A percentile compares a stretch with the other conserved stretches of the same genome.
Evolutionary conservation across 1,140 invertebrate species (phyloP).

Genomic region (Arion vulgaris): DNA sequence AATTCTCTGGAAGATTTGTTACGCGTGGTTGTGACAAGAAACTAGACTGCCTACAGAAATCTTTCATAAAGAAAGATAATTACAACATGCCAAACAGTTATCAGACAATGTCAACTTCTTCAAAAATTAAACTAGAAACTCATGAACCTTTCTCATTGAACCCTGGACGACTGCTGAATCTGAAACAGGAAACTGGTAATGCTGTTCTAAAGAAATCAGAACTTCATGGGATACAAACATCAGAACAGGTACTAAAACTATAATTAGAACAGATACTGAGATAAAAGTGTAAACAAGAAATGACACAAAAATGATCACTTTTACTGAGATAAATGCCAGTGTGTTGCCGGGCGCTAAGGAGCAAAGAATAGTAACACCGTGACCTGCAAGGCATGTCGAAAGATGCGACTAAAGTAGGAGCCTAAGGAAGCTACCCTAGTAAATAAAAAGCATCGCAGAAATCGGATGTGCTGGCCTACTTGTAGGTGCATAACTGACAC

Average conservation of each 20-base stretch:
- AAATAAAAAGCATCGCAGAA: too few relatives aligned
- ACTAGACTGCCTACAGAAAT: not conserved
- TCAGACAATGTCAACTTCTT: not conserved
- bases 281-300: too few relatives aligned
- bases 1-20: slow-evolving; percentile 23
- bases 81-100: not conserved
- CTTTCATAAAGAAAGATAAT: not conserved
- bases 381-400: too few relatives aligned
- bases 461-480: too few relatives aligned
- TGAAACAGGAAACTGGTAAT: not conserved
- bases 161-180: not conserved
- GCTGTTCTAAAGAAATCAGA: not conserved
- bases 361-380: too few relatives aligned
- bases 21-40: not conserved
- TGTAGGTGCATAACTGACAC: too few relatives aligned
- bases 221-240: not conserved
- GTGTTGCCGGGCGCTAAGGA: too few relatives aligned
- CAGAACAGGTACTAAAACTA: not conserved
- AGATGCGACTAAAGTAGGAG: too few relatives aligned
- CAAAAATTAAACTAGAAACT: not conserved
- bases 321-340: too few relatives aligned
- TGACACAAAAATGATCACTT: too few relatives aligned
- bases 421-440: too few relatives aligned
- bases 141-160: not conserved
- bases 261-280: too few relatives aligned